These are phyloP conservation scores for Bombus waltoni DNA, from an alignment of 1,140 invertebrate genomes.

Conservation along the genomic window DNA sequence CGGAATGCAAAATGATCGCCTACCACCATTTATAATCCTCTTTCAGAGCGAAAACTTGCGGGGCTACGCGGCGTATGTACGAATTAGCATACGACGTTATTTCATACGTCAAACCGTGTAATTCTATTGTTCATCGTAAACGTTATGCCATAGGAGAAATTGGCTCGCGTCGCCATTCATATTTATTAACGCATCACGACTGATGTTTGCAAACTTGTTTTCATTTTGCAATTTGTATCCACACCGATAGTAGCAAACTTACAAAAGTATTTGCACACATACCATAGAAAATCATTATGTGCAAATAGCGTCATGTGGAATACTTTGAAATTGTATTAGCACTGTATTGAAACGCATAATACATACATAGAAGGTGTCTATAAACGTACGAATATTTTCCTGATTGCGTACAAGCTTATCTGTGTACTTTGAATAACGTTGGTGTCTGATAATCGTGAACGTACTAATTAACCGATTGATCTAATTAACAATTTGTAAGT, in stretches of 20 bases:
- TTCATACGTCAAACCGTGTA: neutral
- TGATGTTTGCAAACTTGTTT: neutral
- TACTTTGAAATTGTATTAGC: neutral
- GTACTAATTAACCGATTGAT: neutral
- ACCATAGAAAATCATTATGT: too few relatives aligned
- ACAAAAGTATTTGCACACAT: too few relatives aligned
- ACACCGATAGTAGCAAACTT: too few relatives aligned
- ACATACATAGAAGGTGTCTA: neutral
- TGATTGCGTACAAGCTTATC: neutral
- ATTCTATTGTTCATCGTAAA: neutral
- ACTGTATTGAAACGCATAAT: neutral
- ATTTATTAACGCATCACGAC: neutral
- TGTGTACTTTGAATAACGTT: neutral
- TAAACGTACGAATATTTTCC: neutral
- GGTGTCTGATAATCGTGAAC: neutral
- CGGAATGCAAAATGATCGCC: neutral
- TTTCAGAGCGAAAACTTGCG: slow-evolving; percentile 7
- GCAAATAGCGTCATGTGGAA: neutral
- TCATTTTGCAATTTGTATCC: neutral
- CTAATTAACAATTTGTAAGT: neutral
- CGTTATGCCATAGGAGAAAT: neutral
- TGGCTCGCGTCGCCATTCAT: neutral
- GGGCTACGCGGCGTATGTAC: neutral
- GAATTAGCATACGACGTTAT: neutral
- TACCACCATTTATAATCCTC: slow-evolving; percentile 5